Evolutionary conservation across 2,113 vertebrate genomes (phyloP), one percentile per base, ranked within the genome.

Genomic region (Pollachius pollachius): DNA sequence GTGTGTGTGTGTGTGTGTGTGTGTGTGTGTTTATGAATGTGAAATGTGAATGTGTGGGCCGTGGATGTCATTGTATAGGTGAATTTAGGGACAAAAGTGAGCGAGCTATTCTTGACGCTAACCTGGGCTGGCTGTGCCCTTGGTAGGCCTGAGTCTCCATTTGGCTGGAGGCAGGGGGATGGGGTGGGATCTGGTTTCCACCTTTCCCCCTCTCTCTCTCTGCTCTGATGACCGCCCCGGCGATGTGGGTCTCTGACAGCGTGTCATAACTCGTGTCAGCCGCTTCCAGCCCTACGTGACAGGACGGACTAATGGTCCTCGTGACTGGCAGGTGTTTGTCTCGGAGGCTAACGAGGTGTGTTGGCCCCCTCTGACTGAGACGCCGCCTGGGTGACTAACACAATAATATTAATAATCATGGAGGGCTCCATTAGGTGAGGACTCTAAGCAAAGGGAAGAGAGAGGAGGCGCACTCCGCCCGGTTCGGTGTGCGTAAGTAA

Each of bases 311-410:
- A 81, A 87, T 89, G 81, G 70, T 84, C 84, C 66, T 75, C 70
- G 67, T 90, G 89, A 92, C 77, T 92, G 90, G 75, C 90, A 88
- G 80, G 65, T 80, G 69, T 77, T 87, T 84, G 87, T 77, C 75
- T 77, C 63, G 80, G 58, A 64, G 68, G 57, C 80, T 79, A 84
- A 66, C 81, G 65, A 85, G 80, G 77, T 72, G 71, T 57, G 9
- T 78, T 69, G 76, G 78, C 73, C 64, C 16, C n/a, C 17, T 11
- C 57, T 78, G 82, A 84, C 76, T 89, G 88, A 85, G 85, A 74
- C 83, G 67, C 78, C 60, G 73, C 67, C 12, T 48, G 41, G 41
- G 11, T 48, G 41, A 12, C 41, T 48, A 48, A 12, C 41, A 48
- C 41, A 48, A 48, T 48, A 48, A 48, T 48, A 48, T 48, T 1